phyloP scores from a whole-genome alignment of 2,113 vertebrate genomes.

The Silurus meridionalis region DNA sequence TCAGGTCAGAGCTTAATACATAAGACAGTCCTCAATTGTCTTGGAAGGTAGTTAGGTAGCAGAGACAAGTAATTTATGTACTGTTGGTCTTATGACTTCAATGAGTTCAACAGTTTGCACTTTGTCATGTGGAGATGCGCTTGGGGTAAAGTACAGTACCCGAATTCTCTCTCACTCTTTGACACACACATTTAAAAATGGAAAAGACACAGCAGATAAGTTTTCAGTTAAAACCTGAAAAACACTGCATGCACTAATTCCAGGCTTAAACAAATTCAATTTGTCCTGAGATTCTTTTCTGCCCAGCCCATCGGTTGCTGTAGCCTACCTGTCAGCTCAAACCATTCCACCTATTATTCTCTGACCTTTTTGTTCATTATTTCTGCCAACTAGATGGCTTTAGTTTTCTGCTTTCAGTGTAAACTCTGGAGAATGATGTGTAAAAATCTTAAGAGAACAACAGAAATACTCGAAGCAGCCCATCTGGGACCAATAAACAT shows the following conservation, averaged over 20 bases:
- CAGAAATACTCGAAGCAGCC: background rate
- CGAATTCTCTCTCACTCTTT: conserved; percentile 15
- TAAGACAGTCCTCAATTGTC: conserved; percentile 33
- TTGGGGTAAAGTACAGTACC: conserved; percentile 39
- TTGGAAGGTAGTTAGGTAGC: conserved; percentile 53
- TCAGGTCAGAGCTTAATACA: too few relatives aligned
- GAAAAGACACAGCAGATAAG: background rate
- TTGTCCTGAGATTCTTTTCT: background rate
- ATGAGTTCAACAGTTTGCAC: conserved; percentile 55
- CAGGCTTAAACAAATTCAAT: background rate
- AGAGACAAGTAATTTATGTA: conserved; percentile 47
- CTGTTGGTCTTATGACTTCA: conserved; percentile 69
- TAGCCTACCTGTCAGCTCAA: background rate
- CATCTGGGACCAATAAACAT: background rate
- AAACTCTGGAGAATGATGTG: background rate
- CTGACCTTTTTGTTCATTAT: background rate
- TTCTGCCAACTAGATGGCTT: background rate
- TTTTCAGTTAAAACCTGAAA: background rate
- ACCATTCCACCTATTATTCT: background rate
- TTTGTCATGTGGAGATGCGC: conserved; percentile 69
- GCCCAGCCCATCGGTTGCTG: background rate
- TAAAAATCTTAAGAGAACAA: background rate
- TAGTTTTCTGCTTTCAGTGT: background rate
- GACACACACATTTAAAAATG: conserved; percentile 18
- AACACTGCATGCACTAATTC: background rate